Conservation (phyloP, 1,140 invertebrate genomes). For the Melitaea cinxia region DNA sequence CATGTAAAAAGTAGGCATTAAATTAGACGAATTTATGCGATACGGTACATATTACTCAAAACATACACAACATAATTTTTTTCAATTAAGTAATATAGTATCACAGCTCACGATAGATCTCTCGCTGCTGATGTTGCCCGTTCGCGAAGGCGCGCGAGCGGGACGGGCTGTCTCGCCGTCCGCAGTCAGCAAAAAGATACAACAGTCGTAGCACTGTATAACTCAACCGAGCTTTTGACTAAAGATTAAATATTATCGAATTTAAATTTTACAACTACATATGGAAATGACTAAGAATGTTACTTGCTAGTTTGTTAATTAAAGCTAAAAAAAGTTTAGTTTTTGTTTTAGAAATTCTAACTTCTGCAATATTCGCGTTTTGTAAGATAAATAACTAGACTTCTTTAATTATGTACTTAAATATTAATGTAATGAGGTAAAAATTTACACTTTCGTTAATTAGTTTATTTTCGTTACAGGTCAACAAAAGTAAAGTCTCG, state of each 20-base stretch:
- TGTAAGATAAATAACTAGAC: too few relatives aligned
- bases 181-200: slow-evolving; percentile 77
- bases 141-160: slow-evolving; percentile 67
- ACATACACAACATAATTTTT: too few relatives aligned
- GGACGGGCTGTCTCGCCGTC: slow-evolving; percentile 68
- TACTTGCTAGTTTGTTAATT: too few relatives aligned
- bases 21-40: too few relatives aligned
- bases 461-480: not conserved
- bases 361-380: too few relatives aligned
- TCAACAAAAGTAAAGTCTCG: not conserved
- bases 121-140: slow-evolving; percentile 62
- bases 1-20: too few relatives aligned
- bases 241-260: slow-evolving; percentile 34
- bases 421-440: too few relatives aligned
- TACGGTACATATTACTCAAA: too few relatives aligned
- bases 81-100: not conserved
- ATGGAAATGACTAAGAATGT: too few relatives aligned
- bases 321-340: not conserved
- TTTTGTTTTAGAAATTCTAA: too few relatives aligned
- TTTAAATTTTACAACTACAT: slow-evolving; percentile 31
- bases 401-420: too few relatives aligned
- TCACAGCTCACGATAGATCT: slow-evolving; percentile 52
- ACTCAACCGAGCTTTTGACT: slow-evolving; percentile 40
- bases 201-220: slow-evolving; percentile 46
- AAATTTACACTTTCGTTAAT: too few relatives aligned